These are phyloP conservation scores for Zygogramma bicolorata DNA, from an alignment of 2,888 invertebrate species.

Conservation along the genomic window DNA sequence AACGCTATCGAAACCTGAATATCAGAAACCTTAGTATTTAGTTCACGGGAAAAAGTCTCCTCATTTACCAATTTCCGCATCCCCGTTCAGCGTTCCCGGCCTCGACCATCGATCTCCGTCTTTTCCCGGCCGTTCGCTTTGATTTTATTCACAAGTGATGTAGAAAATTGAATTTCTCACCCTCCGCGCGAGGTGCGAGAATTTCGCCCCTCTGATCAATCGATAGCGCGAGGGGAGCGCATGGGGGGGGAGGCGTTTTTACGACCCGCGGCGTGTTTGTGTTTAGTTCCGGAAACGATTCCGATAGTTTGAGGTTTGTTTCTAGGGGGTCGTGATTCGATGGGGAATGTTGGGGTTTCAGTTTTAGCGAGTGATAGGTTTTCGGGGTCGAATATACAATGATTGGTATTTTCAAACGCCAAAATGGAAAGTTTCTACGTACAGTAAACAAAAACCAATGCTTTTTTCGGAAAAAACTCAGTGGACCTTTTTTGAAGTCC, in stretches of 20 bases:
- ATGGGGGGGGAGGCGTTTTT: neutral
- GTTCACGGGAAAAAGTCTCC: constrained; percentile 28
- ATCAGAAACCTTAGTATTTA: constrained; percentile 4
- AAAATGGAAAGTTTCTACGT: no score
- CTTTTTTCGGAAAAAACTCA: no score
- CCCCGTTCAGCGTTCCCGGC: constrained; percentile 22
- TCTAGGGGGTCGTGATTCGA: neutral
- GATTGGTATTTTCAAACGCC: no score
- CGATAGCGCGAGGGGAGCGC: constrained; percentile 19
- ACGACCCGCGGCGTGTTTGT: neutral
- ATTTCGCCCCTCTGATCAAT: constrained; percentile 42
- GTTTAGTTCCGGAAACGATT: neutral
- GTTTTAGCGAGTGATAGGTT: neutral
- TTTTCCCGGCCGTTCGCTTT: constrained; percentile 58
- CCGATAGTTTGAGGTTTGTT: constrained; percentile 8
- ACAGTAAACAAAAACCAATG: no score
- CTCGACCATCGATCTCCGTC: constrained; percentile 54
- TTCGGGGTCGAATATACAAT: no score
- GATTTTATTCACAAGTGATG: constrained; percentile 69
- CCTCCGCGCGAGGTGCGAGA: constrained; percentile 55
- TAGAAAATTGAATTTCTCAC: constrained; percentile 68
- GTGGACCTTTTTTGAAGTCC: no score
- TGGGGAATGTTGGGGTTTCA: neutral
- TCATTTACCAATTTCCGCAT: constrained; percentile 35
- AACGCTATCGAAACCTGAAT: neutral